Evolutionary conservation across 2,888 invertebrate species (phyloP).

Genomic region (Iselma pallidipennis): DNA sequence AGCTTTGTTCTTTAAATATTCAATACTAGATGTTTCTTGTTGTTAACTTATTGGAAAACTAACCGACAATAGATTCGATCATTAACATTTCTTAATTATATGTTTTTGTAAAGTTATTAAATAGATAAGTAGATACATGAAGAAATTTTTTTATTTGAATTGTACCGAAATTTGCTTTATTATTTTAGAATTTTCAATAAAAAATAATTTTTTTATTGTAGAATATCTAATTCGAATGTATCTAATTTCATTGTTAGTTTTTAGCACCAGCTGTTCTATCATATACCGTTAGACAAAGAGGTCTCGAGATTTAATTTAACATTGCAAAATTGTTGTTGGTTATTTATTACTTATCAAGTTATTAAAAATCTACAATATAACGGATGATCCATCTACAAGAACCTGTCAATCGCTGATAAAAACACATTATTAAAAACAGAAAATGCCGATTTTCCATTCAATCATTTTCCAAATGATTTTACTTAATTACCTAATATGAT

Average conservation of each 20-base stretch:
- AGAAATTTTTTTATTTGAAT: not conserved
- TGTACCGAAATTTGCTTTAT: too few species aligned
- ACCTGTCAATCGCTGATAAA: not conserved
- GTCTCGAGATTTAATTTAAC: not conserved
- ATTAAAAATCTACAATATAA: not conserved
- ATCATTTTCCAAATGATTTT: not conserved
- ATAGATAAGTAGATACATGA: too few species aligned
- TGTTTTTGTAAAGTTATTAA: too few species aligned
- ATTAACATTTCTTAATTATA: not conserved
- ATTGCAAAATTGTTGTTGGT: not conserved
- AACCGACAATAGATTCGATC: not conserved
- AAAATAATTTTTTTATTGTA: not conserved
- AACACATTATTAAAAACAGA: not conserved
- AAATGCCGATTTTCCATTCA: not conserved
- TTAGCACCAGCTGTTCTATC: not conserved
- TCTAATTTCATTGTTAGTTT: slow-evolving; percentile 1
- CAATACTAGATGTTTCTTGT: not conserved
- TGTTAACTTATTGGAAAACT: not conserved
- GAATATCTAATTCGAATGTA: not conserved
- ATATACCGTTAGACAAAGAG: slow-evolving; percentile 1
- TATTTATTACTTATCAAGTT: not conserved
- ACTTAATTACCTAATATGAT: not conserved
- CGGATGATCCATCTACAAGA: not conserved
- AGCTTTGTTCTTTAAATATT: not conserved
- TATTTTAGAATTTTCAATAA: too few species aligned